phyloP scores from a whole-genome alignment of 2,888 invertebrate species.

The Andrena camellia region DNA sequence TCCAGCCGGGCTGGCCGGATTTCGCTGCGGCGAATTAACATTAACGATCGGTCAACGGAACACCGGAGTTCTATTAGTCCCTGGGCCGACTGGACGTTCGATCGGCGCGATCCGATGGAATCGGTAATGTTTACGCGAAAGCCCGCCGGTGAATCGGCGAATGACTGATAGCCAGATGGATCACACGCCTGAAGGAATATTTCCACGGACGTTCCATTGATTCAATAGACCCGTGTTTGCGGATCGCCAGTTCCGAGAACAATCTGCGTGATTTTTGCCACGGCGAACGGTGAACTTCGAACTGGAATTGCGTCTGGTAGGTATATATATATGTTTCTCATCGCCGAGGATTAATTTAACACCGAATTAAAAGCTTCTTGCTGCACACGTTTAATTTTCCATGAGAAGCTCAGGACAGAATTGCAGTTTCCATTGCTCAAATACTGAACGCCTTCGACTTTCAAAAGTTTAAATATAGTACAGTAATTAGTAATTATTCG shows the following conservation, averaged over 20 bases:
- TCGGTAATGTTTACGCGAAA: conserved; percentile 22
- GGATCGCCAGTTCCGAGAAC: background rate
- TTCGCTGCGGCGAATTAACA: conserved; percentile 43
- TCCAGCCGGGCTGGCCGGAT: conserved; percentile 5
- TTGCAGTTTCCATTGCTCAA: background rate
- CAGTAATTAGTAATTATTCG: background rate
- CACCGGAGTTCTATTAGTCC: background rate
- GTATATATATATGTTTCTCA: background rate
- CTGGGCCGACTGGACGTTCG: background rate
- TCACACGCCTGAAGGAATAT: conserved; percentile 18
- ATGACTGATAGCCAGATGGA: background rate
- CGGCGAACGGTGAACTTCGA: conserved; percentile 15
- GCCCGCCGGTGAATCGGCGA: background rate
- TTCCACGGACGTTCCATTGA: background rate
- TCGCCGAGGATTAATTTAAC: conserved; percentile 5
- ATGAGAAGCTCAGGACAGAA: background rate
- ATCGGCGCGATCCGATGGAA: conserved; percentile 1
- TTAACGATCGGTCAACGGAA: conserved; percentile 37
- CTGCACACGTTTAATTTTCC: background rate
- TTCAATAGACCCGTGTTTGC: conserved; percentile 23
- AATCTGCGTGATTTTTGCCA: background rate
- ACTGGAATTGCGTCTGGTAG: background rate
- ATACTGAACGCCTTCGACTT: background rate
- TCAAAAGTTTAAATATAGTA: background rate
- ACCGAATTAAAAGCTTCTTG: background rate